These are phyloP conservation scores for Bellardia pandia DNA, from an alignment of 2,888 invertebrate species.

Conservation along the genomic window DNA sequence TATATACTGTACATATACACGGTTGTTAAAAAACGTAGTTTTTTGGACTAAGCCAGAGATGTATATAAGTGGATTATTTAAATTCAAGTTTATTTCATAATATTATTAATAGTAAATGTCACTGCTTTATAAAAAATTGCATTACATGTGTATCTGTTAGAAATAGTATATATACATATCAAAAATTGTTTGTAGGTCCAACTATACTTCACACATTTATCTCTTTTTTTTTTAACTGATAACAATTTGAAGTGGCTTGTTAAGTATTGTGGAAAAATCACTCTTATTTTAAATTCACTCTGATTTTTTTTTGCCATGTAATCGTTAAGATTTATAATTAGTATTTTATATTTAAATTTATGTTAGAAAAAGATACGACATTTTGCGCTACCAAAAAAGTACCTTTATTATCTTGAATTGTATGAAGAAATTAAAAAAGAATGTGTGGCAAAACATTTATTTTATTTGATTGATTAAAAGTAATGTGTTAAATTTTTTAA, in stretches of 20 bases:
- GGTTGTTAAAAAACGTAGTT: too few relatives aligned
- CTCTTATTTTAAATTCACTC: slow-evolving; percentile 12
- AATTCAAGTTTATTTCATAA: too few relatives aligned
- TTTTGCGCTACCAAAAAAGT: slow-evolving; percentile 9
- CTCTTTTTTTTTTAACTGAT: slow-evolving; percentile 35
- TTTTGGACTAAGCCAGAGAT: too few relatives aligned
- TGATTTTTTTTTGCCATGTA: slow-evolving; percentile 12
- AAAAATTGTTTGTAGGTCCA: background rate
- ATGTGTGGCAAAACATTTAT: background rate
- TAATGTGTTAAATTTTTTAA: background rate
- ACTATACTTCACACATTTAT: slow-evolving; percentile 7
- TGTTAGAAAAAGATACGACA: background rate
- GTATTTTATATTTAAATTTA: slow-evolving; percentile 29
- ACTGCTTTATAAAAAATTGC: too few relatives aligned
- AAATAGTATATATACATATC: too few relatives aligned
- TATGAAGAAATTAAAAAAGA: background rate
- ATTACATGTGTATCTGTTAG: too few relatives aligned
- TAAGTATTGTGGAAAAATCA: slow-evolving; percentile 16
- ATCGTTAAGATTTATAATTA: slow-evolving; percentile 33
- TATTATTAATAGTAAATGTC: too few relatives aligned
- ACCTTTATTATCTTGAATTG: slow-evolving; percentile 23
- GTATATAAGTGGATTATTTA: too few relatives aligned
- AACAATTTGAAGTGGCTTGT: slow-evolving; percentile 31
- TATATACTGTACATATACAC: too few relatives aligned
- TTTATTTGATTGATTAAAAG: slow-evolving; percentile 7